Evolutionary conservation across 2,888 invertebrate genomes (phyloP).

Genomic region (Cataglyphis albicans): DNA sequence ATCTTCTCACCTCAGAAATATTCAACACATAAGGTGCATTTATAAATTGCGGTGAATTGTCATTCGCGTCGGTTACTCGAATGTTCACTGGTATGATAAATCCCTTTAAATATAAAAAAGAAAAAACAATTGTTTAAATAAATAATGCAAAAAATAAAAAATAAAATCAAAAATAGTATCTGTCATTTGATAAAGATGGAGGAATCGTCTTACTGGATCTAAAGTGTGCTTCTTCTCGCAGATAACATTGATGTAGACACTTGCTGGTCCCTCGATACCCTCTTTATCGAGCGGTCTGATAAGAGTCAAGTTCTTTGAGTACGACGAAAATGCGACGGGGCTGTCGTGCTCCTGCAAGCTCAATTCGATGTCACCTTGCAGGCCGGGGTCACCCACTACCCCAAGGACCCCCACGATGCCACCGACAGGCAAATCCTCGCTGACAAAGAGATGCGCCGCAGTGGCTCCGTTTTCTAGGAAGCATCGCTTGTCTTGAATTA

Average conservation of each 20-base stretch:
- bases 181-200: not conserved
- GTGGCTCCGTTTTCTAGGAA: conserved; percentile 96
- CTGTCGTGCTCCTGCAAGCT: conserved; percentile 93
- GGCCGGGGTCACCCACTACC: conserved; percentile 93
- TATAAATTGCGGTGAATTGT: conserved; percentile 94
- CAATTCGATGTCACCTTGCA: conserved; percentile 92
- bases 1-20: conserved; percentile 92
- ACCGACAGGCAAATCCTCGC: conserved; percentile 94
- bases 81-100: conserved; percentile 94
- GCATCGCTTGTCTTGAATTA: conserved; percentile 94
- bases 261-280: conserved; percentile 93
- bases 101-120: conserved; percentile 86
- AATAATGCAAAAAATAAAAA: not conserved
- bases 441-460: conserved; percentile 96
- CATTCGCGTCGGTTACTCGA: conserved; percentile 96
- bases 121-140: not conserved
- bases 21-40: conserved; percentile 94
- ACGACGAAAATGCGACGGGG: conserved; percentile 92
- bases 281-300: conserved; percentile 93
- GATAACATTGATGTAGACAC: conserved; percentile 94
- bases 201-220: conserved; percentile 89
- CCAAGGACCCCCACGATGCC: conserved; percentile 92
- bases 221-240: conserved; percentile 93
- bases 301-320: conserved; percentile 93
- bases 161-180: not conserved